Conservation (phyloP, 2,797 vertebrate species). For the Eutrigla gurnardus region DNA sequence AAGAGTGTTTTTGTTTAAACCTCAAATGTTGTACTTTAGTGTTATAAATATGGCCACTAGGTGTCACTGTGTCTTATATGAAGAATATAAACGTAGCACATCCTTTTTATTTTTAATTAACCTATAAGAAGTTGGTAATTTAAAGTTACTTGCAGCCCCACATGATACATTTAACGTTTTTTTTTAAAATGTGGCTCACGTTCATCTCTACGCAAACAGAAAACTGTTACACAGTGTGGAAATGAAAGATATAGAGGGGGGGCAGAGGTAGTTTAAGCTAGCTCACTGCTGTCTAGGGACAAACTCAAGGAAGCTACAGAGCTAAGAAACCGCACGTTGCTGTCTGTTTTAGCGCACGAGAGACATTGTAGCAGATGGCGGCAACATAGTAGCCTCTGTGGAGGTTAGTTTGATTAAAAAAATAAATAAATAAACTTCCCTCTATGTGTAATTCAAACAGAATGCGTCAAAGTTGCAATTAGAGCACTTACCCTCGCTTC, state of each 20-base stretch:
- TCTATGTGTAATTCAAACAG: conserved; percentile 1
- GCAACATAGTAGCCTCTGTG: not conserved
- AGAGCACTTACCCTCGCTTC: conserved; percentile 94
- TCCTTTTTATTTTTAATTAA: not conserved
- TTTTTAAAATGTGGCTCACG: not conserved
- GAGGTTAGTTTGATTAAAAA: not conserved
- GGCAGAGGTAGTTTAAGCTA: conserved; percentile 14
- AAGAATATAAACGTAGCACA: conserved; percentile 29
- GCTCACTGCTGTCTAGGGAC: conserved; percentile 11
- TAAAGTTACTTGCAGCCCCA: not conserved
- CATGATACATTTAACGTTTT: not conserved
- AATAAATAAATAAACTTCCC: not conserved
- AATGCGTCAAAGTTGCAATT: conserved; percentile 22
- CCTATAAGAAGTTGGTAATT: conserved; percentile 11
- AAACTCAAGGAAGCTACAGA: conserved; percentile 5
- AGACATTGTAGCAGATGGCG: not conserved
- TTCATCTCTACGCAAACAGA: not conserved
- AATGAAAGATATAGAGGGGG: not conserved
- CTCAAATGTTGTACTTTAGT: not conserved
- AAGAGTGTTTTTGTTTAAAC: not conserved
- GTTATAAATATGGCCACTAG: conserved; percentile 44
- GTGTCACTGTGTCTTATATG: conserved; percentile 42
- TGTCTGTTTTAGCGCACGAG: conserved; percentile 7
- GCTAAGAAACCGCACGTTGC: conserved; percentile 1
- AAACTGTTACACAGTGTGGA: not conserved